Conservation (phyloP, 2,888 invertebrate species). For the Leptinotarsa tumamoca region DNA sequence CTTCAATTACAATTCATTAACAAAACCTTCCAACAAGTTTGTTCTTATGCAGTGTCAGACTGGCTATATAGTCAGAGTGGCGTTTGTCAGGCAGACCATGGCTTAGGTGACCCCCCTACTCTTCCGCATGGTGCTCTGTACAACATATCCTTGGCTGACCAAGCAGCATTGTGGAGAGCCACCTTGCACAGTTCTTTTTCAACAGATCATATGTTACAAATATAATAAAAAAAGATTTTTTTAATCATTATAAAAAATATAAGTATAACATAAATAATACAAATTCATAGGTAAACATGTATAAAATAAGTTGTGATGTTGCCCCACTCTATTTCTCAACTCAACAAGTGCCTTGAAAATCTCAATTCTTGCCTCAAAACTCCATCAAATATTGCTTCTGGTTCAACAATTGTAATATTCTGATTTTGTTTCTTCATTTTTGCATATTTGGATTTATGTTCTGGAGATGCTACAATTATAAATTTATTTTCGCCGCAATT, state of each 20-base stretch:
- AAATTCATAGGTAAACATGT: not conserved
- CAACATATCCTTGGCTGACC: too few relatives aligned
- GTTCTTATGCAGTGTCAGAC: too few relatives aligned
- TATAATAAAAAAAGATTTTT: not conserved
- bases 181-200: not conserved
- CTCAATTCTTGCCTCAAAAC: conserved; percentile 61
- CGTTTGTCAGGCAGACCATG: too few relatives aligned
- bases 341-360: conserved; percentile 51
- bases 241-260: not conserved
- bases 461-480: conserved; percentile 57
- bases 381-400: conserved; percentile 64
- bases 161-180: too few relatives aligned
- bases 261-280: not conserved
- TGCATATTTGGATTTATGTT: conserved; percentile 58
- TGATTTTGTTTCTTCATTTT: conserved; percentile 58
- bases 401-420: conserved; percentile 55
- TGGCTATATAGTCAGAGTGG: too few relatives aligned
- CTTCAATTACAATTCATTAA: not conserved
- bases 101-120: too few relatives aligned
- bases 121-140: too few relatives aligned
- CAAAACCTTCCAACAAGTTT: conserved; percentile 1
- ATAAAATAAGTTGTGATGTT: not conserved
- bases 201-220: not conserved
- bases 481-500: conserved; percentile 43
- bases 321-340: conserved; percentile 14